Conservation (phyloP, 2,888 invertebrate species). For the Esperia sulphurella region DNA sequence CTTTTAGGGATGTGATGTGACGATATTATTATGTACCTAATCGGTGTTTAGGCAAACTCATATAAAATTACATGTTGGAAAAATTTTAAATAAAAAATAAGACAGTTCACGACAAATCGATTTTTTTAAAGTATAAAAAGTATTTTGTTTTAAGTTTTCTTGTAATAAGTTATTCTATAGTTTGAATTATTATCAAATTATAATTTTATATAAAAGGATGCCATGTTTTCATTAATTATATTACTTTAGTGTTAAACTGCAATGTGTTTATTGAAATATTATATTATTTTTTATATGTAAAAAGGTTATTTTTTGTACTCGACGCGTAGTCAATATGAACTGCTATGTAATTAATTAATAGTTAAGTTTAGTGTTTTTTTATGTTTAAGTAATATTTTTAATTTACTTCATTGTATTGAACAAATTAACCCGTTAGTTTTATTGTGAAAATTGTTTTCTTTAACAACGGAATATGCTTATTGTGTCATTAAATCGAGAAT, state of each 20-base stretch:
- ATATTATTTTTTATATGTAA: slow-evolving; percentile 57
- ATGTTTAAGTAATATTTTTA: slow-evolving; percentile 59
- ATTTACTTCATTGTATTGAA: slow-evolving; percentile 49
- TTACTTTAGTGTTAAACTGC: slow-evolving; percentile 48
- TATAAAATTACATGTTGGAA: slow-evolving; percentile 12
- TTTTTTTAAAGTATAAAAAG: slow-evolving; percentile 12
- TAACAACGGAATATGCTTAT: slow-evolving; percentile 77
- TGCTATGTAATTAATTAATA: slow-evolving; percentile 62
- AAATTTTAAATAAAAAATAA: slow-evolving; percentile 3
- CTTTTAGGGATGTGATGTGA: slow-evolving; percentile 69
- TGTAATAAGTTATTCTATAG: slow-evolving; percentile 27
- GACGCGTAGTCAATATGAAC: slow-evolving; percentile 60
- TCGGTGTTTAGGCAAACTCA: slow-evolving; percentile 56
- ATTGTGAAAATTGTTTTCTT: slow-evolving; percentile 45
- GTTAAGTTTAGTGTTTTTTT: slow-evolving; percentile 69
- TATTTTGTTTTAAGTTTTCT: slow-evolving; percentile 10
- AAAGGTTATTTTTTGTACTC: slow-evolving; percentile 69
- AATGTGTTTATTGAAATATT: slow-evolving; percentile 71
- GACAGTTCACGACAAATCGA: slow-evolving; percentile 14
- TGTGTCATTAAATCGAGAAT: slow-evolving; percentile 75
- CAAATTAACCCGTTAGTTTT: slow-evolving; percentile 64
- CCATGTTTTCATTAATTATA: slow-evolving; percentile 72
- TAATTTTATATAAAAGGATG: slow-evolving; percentile 52
- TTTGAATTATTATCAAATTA: slow-evolving; percentile 31
- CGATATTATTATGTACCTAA: slow-evolving; percentile 58